Evolutionary conservation across 2,888 invertebrate species (phyloP).

Genomic region (Pyralis farinalis): DNA sequence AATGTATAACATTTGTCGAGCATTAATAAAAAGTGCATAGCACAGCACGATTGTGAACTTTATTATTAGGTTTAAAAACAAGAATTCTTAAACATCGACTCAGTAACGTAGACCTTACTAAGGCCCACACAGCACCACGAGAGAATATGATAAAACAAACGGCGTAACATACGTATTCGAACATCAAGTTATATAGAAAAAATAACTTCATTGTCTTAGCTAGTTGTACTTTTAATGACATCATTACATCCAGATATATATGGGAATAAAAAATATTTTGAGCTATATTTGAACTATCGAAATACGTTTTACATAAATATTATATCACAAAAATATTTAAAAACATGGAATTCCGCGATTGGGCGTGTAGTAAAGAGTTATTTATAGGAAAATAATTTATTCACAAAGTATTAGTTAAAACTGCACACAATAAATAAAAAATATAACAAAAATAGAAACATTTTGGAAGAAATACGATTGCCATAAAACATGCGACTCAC

Average conservation of each 20-base stretch:
- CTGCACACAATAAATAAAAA: conserved; percentile 11
- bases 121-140: no score
- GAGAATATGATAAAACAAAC: background rate
- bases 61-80: no score
- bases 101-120: no score
- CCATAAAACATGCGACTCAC: background rate
- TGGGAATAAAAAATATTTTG: conserved; percentile 14
- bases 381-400: conserved; percentile 13
- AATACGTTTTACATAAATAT: conserved; percentile 14
- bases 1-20: no score
- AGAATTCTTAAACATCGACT: no score
- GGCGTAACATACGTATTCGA: background rate
- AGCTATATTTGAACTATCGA: conserved; percentile 22
- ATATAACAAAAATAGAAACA: conserved; percentile 30
- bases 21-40: no score
- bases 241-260: conserved; percentile 21
- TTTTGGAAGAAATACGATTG: no score
- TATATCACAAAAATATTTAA: background rate
- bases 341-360: background rate
- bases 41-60: no score
- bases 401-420: conserved; percentile 22
- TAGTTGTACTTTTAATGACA: conserved; percentile 62
- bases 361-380: background rate
- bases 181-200: conserved; percentile 27
- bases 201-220: conserved; percentile 42